Percentiles rank a stretch among this genome's conserved stretches.
phyloP scores from a whole-genome alignment of 2,113 vertebrate species.

The Ondatra zibethicus region DNA sequence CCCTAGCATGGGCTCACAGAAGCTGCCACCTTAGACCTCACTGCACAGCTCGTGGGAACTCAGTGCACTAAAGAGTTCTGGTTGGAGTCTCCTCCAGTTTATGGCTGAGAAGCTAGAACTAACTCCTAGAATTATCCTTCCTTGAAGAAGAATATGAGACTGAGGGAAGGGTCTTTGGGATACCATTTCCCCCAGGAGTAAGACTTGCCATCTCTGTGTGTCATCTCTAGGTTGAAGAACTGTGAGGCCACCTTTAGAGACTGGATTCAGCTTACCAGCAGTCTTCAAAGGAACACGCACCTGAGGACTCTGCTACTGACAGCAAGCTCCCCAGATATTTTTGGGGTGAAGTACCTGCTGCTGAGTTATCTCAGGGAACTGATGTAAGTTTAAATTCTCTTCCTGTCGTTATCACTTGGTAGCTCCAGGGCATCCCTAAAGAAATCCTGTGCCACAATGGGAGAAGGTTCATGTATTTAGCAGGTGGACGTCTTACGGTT shows the following conservation, averaged over 20 bases:
- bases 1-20: neutral
- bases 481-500: neutral
- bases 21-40: neutral
- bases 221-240: neutral
- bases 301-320: neutral
- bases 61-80: neutral
- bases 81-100: neutral
- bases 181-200: neutral
- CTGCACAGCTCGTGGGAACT: neutral
- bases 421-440: neutral
- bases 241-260: rapidly evolving
- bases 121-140: neutral
- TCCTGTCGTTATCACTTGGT: neutral
- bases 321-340: neutral
- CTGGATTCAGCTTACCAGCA: neutral
- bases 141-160: neutral
- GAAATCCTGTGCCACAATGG: neutral
- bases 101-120: too few relatives aligned
- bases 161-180: rapidly evolving
- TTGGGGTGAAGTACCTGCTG: rapidly evolving
- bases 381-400: neutral
- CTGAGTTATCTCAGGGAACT: neutral
- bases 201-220: rapidly evolving
- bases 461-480: neutral
- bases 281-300: neutral